These are phyloP conservation scores for Trichoplusia ni DNA, from an alignment of 1,140 invertebrate species.

Conservation along the genomic window DNA sequence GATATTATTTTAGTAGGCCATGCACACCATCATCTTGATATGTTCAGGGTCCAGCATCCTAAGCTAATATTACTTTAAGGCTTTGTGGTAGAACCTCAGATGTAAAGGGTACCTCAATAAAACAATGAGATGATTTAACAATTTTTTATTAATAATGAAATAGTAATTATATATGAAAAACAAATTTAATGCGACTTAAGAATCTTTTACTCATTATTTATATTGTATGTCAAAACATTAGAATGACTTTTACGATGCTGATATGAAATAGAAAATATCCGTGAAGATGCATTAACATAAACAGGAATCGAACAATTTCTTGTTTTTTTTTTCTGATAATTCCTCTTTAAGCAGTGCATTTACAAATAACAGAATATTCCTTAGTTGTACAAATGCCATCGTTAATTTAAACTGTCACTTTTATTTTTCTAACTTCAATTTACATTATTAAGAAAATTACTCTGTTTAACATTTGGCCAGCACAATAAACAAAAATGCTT, in stretches of 20 bases:
- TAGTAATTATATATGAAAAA: conserved; percentile 57
- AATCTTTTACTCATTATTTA: conserved; percentile 47
- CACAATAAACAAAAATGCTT: conserved; percentile 7
- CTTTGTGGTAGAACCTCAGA: neutral
- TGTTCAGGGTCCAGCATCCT: too few species aligned
- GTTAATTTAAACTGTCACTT: neutral
- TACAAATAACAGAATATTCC: neutral
- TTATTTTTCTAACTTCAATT: neutral
- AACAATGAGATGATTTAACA: conserved; percentile 40
- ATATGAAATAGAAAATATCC: neutral
- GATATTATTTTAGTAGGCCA: too few species aligned
- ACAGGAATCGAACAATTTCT: too few species aligned
- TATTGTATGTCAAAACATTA: conserved; percentile 17
- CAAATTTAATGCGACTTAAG: conserved; percentile 57
- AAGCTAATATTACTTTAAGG: too few species aligned
- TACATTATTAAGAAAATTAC: conserved; percentile 8
- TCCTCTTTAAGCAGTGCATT: neutral
- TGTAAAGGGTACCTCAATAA: conserved; percentile 17
- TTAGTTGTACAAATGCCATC: conserved; percentile 19
- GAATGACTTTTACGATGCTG: neutral
- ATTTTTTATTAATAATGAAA: conserved; percentile 63
- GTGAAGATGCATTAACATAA: neutral
- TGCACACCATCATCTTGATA: too few species aligned
- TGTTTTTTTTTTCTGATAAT: too few species aligned
- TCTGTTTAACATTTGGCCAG: conserved; percentile 4